phyloP scores from a whole-genome alignment of 2,113 vertebrate species.

The Sinocyclocheilus rhinocerous region DNA sequence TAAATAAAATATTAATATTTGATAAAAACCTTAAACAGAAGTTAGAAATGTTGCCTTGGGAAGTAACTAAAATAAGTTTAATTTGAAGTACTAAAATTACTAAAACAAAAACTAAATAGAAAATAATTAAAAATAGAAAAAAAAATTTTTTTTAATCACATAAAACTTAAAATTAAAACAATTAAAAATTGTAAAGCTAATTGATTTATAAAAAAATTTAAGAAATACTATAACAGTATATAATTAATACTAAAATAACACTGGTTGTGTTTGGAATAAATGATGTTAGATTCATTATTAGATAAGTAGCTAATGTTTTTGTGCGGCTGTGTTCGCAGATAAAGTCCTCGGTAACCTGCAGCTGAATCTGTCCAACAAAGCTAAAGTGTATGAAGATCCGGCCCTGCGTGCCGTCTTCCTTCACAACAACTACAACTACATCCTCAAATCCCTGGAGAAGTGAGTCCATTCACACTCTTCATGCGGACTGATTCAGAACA shows the following conservation, averaged over 20 bases:
- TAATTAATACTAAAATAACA: background rate
- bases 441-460: slow-evolving; percentile 98
- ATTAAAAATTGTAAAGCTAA: background rate
- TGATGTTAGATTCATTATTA: too few species aligned
- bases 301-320: background rate
- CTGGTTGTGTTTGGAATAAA: background rate
- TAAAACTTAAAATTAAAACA: too few species aligned
- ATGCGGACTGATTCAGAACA: too few species aligned
- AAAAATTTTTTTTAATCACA: too few species aligned
- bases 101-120: background rate
- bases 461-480: slow-evolving; percentile 64
- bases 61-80: background rate
- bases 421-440: slow-evolving; percentile 99
- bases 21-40: too few species aligned
- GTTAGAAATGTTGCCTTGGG: background rate
- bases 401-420: slow-evolving; percentile 95
- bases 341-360: slow-evolving; percentile 96
- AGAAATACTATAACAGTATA: background rate
- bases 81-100: background rate
- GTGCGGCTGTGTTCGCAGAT: slow-evolving; percentile 72
- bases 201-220: background rate
- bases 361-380: slow-evolving; percentile 94
- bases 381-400: slow-evolving; percentile 94
- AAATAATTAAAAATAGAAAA: background rate
- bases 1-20: background rate